A percentile compares a stretch with the other conserved stretches of the same genome.
Evolutionary conservation across 2,888 invertebrate genomes (phyloP).

Genomic region (Lottia gigantea): DNA sequence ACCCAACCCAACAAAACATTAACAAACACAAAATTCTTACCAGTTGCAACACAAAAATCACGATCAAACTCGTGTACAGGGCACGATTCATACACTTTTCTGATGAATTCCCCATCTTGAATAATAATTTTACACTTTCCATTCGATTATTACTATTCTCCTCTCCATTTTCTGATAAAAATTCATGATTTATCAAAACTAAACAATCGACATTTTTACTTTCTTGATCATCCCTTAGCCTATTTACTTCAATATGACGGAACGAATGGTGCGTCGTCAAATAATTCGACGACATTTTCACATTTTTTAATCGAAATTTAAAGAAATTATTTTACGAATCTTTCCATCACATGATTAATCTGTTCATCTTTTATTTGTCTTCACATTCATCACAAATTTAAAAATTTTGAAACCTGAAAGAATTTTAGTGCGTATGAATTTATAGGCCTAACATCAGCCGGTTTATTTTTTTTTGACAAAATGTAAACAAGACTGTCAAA

Average conservation of each 20-base stretch:
- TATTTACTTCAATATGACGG: too few species aligned
- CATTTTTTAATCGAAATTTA: too few species aligned
- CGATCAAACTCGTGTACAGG: constrained; percentile 49
- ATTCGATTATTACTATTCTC: background rate
- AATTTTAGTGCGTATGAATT: background rate
- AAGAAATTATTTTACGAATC: too few species aligned
- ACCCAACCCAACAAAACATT: too few species aligned
- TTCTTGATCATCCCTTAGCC: too few species aligned
- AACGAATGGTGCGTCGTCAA: too few species aligned
- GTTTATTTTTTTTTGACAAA: background rate
- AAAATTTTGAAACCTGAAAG: background rate
- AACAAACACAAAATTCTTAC: constrained; percentile 36
- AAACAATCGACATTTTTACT: background rate
- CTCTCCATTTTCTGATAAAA: background rate
- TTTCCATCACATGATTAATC: too few species aligned
- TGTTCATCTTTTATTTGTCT: too few species aligned
- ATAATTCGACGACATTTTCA: too few species aligned
- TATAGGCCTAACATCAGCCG: background rate
- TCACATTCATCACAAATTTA: background rate
- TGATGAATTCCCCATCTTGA: constrained; percentile 24
- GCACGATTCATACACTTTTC: constrained; percentile 50
- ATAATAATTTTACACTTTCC: background rate
- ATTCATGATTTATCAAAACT: background rate
- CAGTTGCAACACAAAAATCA: constrained; percentile 51
- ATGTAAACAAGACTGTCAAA: background rate